phyloP scores from a whole-genome alignment of 1,140 invertebrate genomes.

The Matsumurasca onukii region DNA sequence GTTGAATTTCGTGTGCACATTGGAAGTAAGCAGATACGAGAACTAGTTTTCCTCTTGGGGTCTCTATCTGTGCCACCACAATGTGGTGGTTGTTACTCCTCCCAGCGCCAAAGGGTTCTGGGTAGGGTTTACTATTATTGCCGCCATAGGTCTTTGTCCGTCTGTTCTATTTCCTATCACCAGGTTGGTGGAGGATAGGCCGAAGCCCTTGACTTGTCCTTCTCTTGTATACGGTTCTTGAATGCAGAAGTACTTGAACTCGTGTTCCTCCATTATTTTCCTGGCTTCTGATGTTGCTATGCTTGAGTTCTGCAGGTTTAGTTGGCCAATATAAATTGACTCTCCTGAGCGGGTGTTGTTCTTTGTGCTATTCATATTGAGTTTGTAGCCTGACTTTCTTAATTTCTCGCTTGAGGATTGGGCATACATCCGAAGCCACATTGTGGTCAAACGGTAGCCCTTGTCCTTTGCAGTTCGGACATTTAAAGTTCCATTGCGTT shows the following conservation, averaged over 20 bases:
- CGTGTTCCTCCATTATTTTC: not conserved
- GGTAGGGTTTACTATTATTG: not conserved
- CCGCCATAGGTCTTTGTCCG: not conserved
- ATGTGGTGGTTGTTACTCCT: not conserved
- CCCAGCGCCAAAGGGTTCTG: not conserved
- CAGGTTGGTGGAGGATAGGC: not conserved
- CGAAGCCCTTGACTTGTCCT: not conserved
- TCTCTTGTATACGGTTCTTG: not conserved
- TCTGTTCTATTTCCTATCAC: not conserved
- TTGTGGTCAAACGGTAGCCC: no score
- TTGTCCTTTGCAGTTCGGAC: no score
- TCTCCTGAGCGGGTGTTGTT: not conserved
- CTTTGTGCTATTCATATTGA: not conserved
- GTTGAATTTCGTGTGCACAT: not conserved
- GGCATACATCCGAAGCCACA: no score
- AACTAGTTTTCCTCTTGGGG: not conserved
- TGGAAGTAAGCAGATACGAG: not conserved
- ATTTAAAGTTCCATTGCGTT: no score
- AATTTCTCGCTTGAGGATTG: not conserved
- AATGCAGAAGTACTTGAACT: not conserved
- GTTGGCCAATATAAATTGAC: not conserved
- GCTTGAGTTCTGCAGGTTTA: not conserved
- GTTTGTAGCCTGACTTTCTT: not conserved
- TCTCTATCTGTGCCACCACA: not conserved
- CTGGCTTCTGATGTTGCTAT: not conserved